phyloP scores from a whole-genome alignment of 2,113 vertebrate genomes.

The Eonycteris spelaea region DNA sequence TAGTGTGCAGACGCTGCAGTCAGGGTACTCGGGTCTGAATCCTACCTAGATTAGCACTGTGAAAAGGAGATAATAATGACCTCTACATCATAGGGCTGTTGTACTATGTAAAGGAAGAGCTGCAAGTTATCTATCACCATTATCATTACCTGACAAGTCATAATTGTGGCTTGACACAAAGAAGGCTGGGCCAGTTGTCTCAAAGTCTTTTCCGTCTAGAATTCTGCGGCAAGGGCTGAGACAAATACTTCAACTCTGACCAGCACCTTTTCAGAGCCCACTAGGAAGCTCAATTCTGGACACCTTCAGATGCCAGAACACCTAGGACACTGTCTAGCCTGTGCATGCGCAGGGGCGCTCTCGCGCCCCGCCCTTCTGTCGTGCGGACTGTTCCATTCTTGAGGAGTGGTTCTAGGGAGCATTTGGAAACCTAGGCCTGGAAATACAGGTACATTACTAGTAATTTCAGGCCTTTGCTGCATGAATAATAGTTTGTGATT shows the following conservation, averaged over 20 bases:
- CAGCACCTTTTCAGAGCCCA: rapidly evolving
- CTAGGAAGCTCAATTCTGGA: rapidly evolving
- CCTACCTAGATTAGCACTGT: background rate
- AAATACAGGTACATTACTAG: background rate
- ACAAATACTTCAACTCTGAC: background rate
- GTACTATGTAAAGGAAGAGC: background rate
- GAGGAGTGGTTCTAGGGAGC: background rate
- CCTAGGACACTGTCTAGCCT: rapidly evolving
- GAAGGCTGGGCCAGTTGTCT: background rate
- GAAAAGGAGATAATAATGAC: background rate
- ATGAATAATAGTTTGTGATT: rapidly evolving
- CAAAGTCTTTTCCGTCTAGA: background rate
- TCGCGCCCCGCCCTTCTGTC: background rate
- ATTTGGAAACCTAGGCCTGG: background rate
- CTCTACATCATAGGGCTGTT: background rate
- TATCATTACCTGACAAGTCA: background rate
- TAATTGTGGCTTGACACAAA: background rate
- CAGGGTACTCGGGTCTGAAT: background rate
- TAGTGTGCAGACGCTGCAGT: background rate
- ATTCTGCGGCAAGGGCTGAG: background rate
- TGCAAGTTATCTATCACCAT: background rate
- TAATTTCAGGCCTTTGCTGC: background rate
- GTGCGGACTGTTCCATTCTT: constrained; percentile 19
- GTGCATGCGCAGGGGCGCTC: background rate
- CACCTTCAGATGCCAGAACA: rapidly evolving